Conservation (phyloP, 23 tunicate species). For the Clavelina lepadiformis region DNA sequence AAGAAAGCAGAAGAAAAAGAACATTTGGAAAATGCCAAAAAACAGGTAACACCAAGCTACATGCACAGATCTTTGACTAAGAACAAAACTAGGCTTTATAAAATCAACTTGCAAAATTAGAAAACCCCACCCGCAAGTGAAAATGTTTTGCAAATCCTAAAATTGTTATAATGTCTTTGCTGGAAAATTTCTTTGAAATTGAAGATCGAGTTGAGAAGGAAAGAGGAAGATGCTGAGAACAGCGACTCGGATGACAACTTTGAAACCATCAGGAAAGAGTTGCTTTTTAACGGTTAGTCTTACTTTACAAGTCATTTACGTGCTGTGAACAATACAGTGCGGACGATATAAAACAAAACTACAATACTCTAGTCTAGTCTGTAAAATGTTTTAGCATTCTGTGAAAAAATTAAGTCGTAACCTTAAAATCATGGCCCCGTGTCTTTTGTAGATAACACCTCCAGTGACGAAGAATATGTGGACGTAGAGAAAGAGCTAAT, state of each 20-base stretch:
- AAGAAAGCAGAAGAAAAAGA: slow-evolving; percentile 73
- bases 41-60: slow-evolving; percentile 9
- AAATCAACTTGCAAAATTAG: too few species aligned
- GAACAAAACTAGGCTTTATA: too few species aligned
- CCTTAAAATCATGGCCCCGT: not conserved
- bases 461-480: slow-evolving; percentile 48
- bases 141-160: not conserved
- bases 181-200: not conserved
- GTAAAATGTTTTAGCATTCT: too few species aligned
- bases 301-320: too few species aligned
- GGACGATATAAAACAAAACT: too few species aligned
- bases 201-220: not conserved
- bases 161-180: not conserved
- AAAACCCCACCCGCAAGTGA: too few species aligned
- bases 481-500: slow-evolving; percentile 33
- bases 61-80: too few species aligned
- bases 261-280: slow-evolving; percentile 25
- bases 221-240: slow-evolving; percentile 5
- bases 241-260: slow-evolving; percentile 22
- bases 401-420: not conserved
- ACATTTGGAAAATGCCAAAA: slow-evolving; percentile 24
- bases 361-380: too few species aligned
- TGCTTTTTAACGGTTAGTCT: slow-evolving; percentile 32
- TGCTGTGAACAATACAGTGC: too few species aligned
- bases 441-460: slow-evolving; percentile 8